Conservation (phyloP, 2,797 vertebrate species). For the Gymnopithys bicolor region DNA sequence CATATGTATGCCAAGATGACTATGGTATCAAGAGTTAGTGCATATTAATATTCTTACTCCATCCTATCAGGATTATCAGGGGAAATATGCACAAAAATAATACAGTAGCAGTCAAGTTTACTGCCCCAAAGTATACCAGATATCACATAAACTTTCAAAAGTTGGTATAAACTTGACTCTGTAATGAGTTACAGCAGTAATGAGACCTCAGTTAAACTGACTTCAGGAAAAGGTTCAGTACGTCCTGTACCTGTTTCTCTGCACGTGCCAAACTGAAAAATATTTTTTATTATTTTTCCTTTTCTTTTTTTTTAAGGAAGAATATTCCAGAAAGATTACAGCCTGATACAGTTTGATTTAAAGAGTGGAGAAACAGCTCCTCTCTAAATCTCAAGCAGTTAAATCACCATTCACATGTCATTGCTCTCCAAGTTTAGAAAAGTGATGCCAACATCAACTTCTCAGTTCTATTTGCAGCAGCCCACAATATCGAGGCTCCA, state of each 20-base stretch:
- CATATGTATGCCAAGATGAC: conserved; percentile 7
- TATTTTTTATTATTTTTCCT: not conserved
- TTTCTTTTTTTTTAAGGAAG: not conserved
- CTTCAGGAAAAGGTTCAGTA: not conserved
- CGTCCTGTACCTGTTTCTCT: conserved; percentile 25
- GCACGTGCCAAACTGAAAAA: not conserved
- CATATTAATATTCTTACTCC: conserved; percentile 52
- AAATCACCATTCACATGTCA: conserved; percentile 13
- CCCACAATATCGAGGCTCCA: not conserved
- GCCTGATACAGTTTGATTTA: not conserved
- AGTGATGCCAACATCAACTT: not conserved
- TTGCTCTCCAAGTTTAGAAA: not conserved
- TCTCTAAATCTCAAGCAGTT: conserved; percentile 41
- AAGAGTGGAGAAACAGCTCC: not conserved
- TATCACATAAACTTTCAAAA: conserved; percentile 48
- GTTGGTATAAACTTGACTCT: conserved; percentile 32
- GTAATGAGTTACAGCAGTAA: conserved; percentile 18
- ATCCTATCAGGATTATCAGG: not conserved
- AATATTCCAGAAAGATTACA: not conserved
- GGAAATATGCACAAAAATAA: not conserved
- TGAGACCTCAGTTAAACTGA: not conserved
- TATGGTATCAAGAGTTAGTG: conserved; percentile 22
- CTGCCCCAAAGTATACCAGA: not conserved
- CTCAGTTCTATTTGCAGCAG: conserved; percentile 12
- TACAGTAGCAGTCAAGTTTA: not conserved